phyloP scores from a whole-genome alignment of 2,888 invertebrate species.

The Carterocephalus palaemon region DNA sequence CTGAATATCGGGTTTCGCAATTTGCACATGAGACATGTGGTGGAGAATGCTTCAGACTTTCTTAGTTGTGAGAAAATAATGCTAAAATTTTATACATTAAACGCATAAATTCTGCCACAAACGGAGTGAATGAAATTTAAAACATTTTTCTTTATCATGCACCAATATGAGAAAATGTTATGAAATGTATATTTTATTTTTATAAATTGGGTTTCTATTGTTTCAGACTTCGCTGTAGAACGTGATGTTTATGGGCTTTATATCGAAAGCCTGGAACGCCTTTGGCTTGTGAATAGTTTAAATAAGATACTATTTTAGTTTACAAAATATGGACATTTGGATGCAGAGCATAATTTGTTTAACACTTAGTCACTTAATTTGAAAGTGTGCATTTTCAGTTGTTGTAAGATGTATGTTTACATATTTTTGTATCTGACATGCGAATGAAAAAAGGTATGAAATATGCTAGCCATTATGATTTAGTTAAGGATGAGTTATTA shows the following conservation, averaged over 20 bases:
- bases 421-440: slow-evolving; percentile 73
- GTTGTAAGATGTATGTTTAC: slow-evolving; percentile 59
- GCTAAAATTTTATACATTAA: no score
- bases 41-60: no score
- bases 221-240: slow-evolving; percentile 54
- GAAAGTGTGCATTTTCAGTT: slow-evolving; percentile 71
- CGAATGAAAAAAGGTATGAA: slow-evolving; percentile 55
- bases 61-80: no score
- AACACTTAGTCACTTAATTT: slow-evolving; percentile 62
- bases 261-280: slow-evolving; percentile 55
- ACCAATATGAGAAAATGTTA: no score
- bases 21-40: no score
- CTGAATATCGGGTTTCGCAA: no score
- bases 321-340: slow-evolving; percentile 54
- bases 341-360: slow-evolving; percentile 56
- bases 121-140: no score
- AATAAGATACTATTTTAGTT: slow-evolving; percentile 50
- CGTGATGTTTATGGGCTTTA: slow-evolving; percentile 64
- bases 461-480: slow-evolving; percentile 66
- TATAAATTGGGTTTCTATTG: slow-evolving; percentile 34
- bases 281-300: slow-evolving; percentile 67
- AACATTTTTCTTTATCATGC: no score
- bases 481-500: slow-evolving; percentile 68
- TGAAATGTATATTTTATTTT: background rate
- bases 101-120: no score